Percentiles rank a stretch among this genome's conserved stretches.
Evolutionary conservation across 2,113 vertebrate genomes (phyloP).

Genomic region (Pangasianodon gigas): DNA sequence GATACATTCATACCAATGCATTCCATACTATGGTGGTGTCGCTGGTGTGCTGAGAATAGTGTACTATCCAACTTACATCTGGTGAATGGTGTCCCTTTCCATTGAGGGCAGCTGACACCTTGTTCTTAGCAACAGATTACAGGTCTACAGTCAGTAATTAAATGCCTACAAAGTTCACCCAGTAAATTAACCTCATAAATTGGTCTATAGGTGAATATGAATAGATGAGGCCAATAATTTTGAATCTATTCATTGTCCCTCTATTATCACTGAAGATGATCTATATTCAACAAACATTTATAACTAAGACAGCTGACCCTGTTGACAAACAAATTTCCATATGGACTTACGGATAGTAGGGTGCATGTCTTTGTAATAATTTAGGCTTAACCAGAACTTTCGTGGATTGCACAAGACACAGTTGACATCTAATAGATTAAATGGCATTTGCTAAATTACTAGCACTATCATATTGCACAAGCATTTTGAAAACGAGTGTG

Average conservation of each 20-base stretch:
- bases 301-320: background rate
- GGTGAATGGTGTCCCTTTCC: background rate
- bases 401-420: background rate
- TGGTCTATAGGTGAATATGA: background rate
- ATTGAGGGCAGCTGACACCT: background rate
- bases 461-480: background rate
- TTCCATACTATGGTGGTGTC: background rate
- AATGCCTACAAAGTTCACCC: background rate
- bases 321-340: background rate
- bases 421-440: background rate
- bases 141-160: background rate
- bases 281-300: background rate
- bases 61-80: background rate
- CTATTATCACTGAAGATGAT: background rate
- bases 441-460: background rate
- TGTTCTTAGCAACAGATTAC: conserved; percentile 1
- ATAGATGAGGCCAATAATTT: background rate
- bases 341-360: background rate
- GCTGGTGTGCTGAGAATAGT: background rate
- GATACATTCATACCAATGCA: background rate
- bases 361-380: background rate
- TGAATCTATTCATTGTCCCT: background rate
- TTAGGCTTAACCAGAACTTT: background rate
- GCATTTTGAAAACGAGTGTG: background rate
- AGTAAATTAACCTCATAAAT: background rate